Evolutionary conservation across 2,113 vertebrate species (phyloP).

Genomic region (Sinocyclocheilus maitianheensis): DNA sequence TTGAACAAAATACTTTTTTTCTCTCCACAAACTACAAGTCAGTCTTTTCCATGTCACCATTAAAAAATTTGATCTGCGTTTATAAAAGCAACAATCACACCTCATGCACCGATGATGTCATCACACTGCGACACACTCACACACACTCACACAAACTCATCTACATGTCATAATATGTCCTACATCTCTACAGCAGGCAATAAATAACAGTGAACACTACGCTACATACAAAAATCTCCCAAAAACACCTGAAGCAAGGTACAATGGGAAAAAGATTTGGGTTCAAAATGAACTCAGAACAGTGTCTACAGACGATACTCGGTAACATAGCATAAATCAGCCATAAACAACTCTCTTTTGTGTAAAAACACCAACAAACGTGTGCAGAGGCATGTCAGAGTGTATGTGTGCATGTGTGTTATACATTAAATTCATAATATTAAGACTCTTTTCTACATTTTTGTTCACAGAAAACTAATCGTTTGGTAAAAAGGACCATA

Average conservation of each 20-base stretch:
- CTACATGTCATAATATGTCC: slow-evolving; percentile 44
- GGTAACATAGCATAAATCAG: neutral
- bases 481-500: slow-evolving; percentile 23
- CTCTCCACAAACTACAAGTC: slow-evolving; percentile 68
- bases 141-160: slow-evolving; percentile 50
- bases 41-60: slow-evolving; percentile 60
- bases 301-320: slow-evolving; percentile 26
- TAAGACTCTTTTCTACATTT: slow-evolving; percentile 45
- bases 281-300: slow-evolving; percentile 15
- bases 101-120: slow-evolving; percentile 59
- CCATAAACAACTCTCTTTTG: neutral
- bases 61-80: slow-evolving; percentile 68
- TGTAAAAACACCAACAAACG: neutral
- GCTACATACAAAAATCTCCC: slow-evolving; percentile 38
- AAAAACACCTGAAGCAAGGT: slow-evolving; percentile 23
- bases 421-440: slow-evolving; percentile 10
- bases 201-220: slow-evolving; percentile 63
- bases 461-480: slow-evolving; percentile 27
- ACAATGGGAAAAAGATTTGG: neutral
- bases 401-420: neutral
- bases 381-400: neutral
- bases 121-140: slow-evolving; percentile 51
- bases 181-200: slow-evolving; percentile 44
- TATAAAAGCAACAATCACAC: slow-evolving; percentile 65
- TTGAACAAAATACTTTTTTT: slow-evolving; percentile 60